phyloP scores from a whole-genome alignment of 1,140 invertebrate genomes.

The Portunus trituberculatus region DNA sequence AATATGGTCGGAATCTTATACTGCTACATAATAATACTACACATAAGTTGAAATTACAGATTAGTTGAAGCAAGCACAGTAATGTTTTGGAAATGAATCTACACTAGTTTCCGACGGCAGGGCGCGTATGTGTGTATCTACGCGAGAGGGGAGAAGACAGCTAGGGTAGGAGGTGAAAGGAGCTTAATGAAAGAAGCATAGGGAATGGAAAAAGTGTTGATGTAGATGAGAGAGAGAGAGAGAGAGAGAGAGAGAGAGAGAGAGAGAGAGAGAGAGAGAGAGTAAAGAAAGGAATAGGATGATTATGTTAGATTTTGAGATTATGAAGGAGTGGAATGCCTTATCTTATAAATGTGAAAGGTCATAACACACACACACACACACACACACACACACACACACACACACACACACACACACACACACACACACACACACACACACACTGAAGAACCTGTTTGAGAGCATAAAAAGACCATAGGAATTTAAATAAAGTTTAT shows the following conservation, averaged over 20 bases:
- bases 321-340: too few species aligned
- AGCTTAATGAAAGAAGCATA: background rate
- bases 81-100: too few species aligned
- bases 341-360: background rate
- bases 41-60: too few species aligned
- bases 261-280: background rate
- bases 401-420: slow-evolving; percentile 52
- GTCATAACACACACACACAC: slow-evolving; percentile 35
- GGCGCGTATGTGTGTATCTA: background rate
- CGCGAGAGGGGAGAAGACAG: background rate
- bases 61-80: too few species aligned
- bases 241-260: background rate
- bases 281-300: background rate
- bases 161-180: background rate
- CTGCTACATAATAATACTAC: too few species aligned
- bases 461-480: slow-evolving; percentile 48
- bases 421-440: slow-evolving; percentile 48
- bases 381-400: slow-evolving; percentile 51
- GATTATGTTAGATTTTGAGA: too few species aligned
- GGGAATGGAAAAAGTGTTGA: background rate
- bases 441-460: slow-evolving; percentile 50
- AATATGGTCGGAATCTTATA: too few species aligned
- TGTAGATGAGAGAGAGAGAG: background rate
- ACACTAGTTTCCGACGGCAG: too few species aligned
- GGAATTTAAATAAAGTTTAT: slow-evolving; percentile 60